Evolutionary conservation across 2,888 invertebrate species (phyloP).

Genomic region (Nomada ferruginata): DNA sequence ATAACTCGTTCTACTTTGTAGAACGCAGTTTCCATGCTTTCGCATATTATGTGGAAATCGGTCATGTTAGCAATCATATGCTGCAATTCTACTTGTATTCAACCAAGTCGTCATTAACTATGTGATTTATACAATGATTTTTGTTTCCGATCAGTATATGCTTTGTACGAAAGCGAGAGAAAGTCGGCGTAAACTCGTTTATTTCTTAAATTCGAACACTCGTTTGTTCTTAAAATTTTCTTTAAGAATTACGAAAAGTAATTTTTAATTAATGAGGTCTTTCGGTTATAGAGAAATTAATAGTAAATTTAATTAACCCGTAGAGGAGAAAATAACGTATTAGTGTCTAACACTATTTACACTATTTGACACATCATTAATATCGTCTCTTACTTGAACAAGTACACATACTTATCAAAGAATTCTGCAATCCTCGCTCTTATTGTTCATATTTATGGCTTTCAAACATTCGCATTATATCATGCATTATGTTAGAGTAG

Average conservation of each 20-base stretch:
- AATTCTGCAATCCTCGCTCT: slow-evolving; percentile 46
- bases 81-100: slow-evolving; percentile 33
- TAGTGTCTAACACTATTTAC: neutral
- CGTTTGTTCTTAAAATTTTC: no score
- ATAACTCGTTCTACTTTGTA: slow-evolving; percentile 36
- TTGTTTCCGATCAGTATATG: neutral
- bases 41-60: slow-evolving; percentile 57
- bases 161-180: neutral
- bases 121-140: slow-evolving; percentile 28
- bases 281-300: no score
- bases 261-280: no score
- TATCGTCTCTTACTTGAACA: slow-evolving; percentile 20
- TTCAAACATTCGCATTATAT: slow-evolving; percentile 10
- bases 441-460: slow-evolving; percentile 33
- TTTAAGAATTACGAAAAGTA: no score
- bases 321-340: no score
- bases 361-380: slow-evolving; percentile 22
- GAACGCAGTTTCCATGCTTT: slow-evolving; percentile 60
- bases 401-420: no score
- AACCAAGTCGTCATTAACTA: slow-evolving; percentile 41
- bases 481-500: slow-evolving; percentile 5
- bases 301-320: no score
- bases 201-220: no score
- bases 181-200: neutral
- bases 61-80: slow-evolving; percentile 31